Evolutionary conservation across 2,888 invertebrate species (phyloP).

Genomic region (Sepiola atlantica): DNA sequence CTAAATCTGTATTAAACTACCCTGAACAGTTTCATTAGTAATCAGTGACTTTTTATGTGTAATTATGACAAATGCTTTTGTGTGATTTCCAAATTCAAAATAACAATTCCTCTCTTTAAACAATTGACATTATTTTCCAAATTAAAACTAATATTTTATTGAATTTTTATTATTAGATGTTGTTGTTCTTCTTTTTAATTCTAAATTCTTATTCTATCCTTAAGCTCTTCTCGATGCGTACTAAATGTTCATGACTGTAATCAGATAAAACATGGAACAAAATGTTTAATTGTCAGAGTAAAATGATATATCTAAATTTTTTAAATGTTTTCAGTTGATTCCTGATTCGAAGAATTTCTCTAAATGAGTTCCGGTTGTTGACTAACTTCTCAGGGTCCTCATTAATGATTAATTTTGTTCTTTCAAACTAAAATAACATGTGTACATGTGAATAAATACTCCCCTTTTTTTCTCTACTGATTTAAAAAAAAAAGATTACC

Average conservation of each 20-base stretch:
- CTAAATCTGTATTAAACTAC: neutral
- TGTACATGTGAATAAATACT: neutral
- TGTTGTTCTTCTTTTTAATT: neutral
- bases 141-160: neutral
- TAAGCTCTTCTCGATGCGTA: neutral
- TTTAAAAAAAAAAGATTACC: too few relatives aligned
- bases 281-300: neutral
- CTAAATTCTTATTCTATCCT: neutral
- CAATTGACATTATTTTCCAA: neutral
- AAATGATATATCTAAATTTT: neutral
- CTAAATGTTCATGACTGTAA: neutral
- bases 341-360: neutral
- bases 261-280: neutral
- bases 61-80: neutral
- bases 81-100: neutral
- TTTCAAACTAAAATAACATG: neutral
- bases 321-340: neutral
- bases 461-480: neutral
- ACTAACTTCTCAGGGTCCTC: constrained; percentile 7
- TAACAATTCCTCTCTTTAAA: neutral
- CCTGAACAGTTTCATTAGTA: neutral
- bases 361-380: neutral
- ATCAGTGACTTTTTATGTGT: neutral
- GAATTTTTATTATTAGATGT: too few relatives aligned
- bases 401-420: neutral